These are phyloP conservation scores for Danionella cerebrum DNA, from an alignment of 2,113 vertebrate genomes.

Conservation along the genomic window DNA sequence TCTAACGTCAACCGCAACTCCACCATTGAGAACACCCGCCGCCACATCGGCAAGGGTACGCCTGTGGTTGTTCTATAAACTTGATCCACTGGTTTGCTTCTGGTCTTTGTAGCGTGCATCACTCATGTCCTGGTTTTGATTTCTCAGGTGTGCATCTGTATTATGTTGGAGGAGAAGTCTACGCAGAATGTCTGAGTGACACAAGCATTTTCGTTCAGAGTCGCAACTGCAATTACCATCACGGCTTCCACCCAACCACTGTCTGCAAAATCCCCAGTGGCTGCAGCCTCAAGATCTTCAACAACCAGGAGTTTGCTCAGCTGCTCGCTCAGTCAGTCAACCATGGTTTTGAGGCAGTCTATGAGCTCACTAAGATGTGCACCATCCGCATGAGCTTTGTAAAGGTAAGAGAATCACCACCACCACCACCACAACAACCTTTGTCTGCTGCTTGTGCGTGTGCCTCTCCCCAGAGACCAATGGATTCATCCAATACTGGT, in stretches of 20 bases:
- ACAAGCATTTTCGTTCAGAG: conserved; percentile 98
- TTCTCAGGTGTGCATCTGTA: conserved; percentile 87
- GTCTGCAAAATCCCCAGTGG: conserved; percentile 97
- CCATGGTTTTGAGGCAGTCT: conserved; percentile 93
- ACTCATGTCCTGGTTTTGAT: neutral
- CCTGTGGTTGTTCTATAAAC: neutral
- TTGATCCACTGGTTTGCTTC: neutral
- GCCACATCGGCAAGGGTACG: conserved; percentile 93
- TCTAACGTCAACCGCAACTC: conserved; percentile 97
- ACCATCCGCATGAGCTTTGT: conserved; percentile 98
- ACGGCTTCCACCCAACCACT: conserved; percentile 92
- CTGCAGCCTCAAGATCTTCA: conserved; percentile 96
- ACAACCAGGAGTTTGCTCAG: conserved; percentile 96
- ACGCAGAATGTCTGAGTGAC: conserved; percentile 93
- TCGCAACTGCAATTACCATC: conserved; percentile 95
- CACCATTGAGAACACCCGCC: conserved; percentile 89
- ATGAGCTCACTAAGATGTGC: conserved; percentile 98
- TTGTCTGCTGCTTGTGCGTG: too few species aligned
- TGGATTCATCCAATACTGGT: too few species aligned
- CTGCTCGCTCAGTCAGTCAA: conserved; percentile 94
- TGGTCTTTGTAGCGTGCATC: too few species aligned
- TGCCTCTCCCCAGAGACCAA: too few species aligned
- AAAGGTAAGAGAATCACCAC: conserved; percentile 66
- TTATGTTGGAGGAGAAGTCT: conserved; percentile 94
- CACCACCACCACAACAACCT: too few species aligned